Evolutionary conservation across 2,113 vertebrate species (phyloP).

Genomic region (Lucifuga dentata): DNA sequence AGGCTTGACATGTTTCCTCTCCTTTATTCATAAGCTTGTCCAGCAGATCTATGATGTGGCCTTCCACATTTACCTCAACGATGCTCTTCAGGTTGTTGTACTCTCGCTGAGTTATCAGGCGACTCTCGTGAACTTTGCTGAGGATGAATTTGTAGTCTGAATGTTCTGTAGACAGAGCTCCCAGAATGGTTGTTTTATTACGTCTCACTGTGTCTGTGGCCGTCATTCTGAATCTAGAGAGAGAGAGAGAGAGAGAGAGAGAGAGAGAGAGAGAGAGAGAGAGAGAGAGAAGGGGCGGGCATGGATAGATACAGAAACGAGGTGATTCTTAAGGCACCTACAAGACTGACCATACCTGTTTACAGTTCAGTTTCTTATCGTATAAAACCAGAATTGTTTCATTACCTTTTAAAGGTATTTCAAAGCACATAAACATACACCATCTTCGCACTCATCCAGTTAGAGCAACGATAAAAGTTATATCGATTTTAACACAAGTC

Average conservation of each 20-base stretch:
- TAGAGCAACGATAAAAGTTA: too few relatives aligned
- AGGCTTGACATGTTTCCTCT: slow-evolving; percentile 45
- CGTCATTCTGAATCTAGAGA: slow-evolving; percentile 54
- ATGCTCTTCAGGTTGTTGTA: slow-evolving; percentile 69
- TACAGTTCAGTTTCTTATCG: too few relatives aligned
- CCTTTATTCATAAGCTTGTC: slow-evolving; percentile 75
- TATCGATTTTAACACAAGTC: too few relatives aligned
- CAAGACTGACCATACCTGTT: too few relatives aligned
- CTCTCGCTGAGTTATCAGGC: slow-evolving; percentile 52
- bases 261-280: background rate
- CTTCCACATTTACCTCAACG: slow-evolving; percentile 5
- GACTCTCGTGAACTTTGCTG: slow-evolving; percentile 23
- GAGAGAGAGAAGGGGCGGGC: too few relatives aligned
- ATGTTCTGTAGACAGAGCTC: slow-evolving; percentile 38
- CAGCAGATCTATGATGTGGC: slow-evolving; percentile 48
- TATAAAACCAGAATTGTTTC: too few relatives aligned
- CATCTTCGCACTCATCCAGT: too few relatives aligned
- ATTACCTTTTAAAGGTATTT: too few relatives aligned
- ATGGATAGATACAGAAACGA: too few relatives aligned
- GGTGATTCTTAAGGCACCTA: too few relatives aligned
- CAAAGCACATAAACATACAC: too few relatives aligned
- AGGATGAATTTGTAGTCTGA: slow-evolving; percentile 57
- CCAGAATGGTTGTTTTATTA: slow-evolving; percentile 51
- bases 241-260: background rate
- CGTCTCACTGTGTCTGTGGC: slow-evolving; percentile 22